Base-by-base conservation (phyloP, 1,140 invertebrate genomes). In the Papilio aristodemus region DNA sequence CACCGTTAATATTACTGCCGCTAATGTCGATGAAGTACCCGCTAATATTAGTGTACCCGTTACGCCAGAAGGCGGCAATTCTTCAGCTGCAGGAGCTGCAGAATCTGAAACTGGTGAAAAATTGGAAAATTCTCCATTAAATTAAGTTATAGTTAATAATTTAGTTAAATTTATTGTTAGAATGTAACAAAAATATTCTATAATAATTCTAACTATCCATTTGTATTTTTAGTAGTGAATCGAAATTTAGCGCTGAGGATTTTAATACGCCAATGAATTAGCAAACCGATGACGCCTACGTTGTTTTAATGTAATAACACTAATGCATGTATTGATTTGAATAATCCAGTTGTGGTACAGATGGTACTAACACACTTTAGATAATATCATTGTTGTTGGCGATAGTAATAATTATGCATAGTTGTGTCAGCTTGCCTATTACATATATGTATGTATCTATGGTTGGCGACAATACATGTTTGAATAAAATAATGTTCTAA, bases 301-400 rank as follows among this genome's bases (percentile, higher is more conserved):
- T 54, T 54, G 46, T 54, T 54, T 22, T 11, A 54, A 9, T 54
- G 46, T 54, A 46, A 19, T 17, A 10, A 22, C 10, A 4, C 14
- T 46, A 46, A 54, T 54, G 19, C 19, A 50, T 50, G 17, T 50
- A 50, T 22, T 54, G n/a, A 54, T 54, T 54, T 54, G 46, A 25
- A 4, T 2, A 17, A 54, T 54, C 6, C 17, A 22, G 46, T 54
- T 54, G 19, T 54, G 46, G 46, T 10, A 22, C n/a, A 17, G 43
- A 19, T 46, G 46, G 9, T 17, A 14, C 19, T 22, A 25, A 54
- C 46, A 54, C 10, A 10, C 13, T 54, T 54, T 54, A 54, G 46
- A 54, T 54, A 50, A 9, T 22, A 50, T 50, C 27, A 32, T 32
- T 50, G 22, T 54, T 19, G 11, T 11, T 54, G 46, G 22, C 22